phyloP scores from a whole-genome alignment of 1,140 invertebrate genomes.

The Drosophila kepulauana region DNA sequence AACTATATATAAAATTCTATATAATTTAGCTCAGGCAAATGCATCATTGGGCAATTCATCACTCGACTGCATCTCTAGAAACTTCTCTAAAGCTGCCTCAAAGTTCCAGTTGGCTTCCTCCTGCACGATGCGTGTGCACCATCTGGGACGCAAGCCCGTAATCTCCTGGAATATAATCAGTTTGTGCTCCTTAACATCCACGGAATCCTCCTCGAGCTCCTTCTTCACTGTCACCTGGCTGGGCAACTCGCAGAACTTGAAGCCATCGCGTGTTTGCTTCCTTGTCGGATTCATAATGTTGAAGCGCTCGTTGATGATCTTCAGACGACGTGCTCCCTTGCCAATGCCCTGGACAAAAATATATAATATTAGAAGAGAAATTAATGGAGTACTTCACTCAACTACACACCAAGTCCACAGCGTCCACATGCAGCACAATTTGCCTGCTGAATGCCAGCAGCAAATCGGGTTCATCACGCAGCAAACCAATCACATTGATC shows the following conservation, averaged over 20 bases:
- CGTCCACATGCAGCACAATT: constrained; percentile 58
- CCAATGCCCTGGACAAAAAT: constrained; percentile 48
- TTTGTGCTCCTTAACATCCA: constrained; percentile 63
- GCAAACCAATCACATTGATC: constrained; percentile 54
- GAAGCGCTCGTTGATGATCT: constrained; percentile 69
- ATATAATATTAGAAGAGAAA: neutral
- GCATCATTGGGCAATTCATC: constrained; percentile 54
- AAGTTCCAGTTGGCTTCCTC: constrained; percentile 72
- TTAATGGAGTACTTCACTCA: neutral
- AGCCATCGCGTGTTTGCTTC: constrained; percentile 51
- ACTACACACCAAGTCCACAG: constrained; percentile 33
- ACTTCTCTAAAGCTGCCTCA: constrained; percentile 49
- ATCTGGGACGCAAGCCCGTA: constrained; percentile 63
- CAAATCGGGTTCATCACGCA: constrained; percentile 52
- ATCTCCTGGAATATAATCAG: constrained; percentile 67
- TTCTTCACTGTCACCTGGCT: neutral
- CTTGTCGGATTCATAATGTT: constrained; percentile 60
- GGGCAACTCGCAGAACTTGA: constrained; percentile 52
- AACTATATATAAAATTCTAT: neutral
- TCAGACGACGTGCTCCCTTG: constrained; percentile 37
- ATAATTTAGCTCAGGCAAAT: constrained; percentile 35
- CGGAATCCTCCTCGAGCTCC: constrained; percentile 27
- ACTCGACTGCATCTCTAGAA: constrained; percentile 31
- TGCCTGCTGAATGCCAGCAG: constrained; percentile 60
- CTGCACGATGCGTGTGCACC: constrained; percentile 71